Conservation (phyloP, 1,140 invertebrate species). For the Rhopalosiphum maidis region DNA sequence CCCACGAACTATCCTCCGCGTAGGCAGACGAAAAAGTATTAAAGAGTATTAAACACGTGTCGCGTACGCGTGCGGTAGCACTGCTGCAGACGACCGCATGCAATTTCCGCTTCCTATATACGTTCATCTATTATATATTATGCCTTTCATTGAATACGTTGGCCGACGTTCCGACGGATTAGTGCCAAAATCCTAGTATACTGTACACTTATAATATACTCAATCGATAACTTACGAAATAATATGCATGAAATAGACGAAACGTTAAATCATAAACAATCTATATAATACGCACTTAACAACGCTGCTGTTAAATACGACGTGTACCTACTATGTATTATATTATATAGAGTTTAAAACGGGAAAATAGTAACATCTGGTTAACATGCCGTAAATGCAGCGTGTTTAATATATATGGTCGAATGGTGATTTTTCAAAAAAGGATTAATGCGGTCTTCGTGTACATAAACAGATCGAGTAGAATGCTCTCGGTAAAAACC, state of each 20-base stretch:
- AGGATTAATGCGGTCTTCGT: not conserved
- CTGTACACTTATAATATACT: not conserved
- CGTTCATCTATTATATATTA: not conserved
- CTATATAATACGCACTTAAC: not conserved
- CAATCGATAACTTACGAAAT: slow-evolving; percentile 18
- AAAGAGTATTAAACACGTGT: slow-evolving; percentile 52
- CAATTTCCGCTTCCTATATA: slow-evolving; percentile 5
- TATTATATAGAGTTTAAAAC: not conserved
- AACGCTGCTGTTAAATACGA: not conserved
- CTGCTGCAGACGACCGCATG: not conserved
- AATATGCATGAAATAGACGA: not conserved
- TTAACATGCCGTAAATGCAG: not conserved
- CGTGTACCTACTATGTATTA: not conserved
- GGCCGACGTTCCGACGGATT: slow-evolving; percentile 22
- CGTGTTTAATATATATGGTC: not conserved
- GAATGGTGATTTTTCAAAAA: not conserved
- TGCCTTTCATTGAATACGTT: not conserved
- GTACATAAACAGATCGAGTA: not conserved
- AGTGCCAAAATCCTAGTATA: not conserved
- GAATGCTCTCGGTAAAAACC: too few species aligned
- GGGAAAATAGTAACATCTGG: not conserved
- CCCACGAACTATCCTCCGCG: slow-evolving; percentile 18
- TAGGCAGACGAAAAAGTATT: slow-evolving; percentile 24
- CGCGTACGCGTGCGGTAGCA: slow-evolving; percentile 31
- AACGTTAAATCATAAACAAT: not conserved